These are phyloP conservation scores for Bombus consobrinus DNA, from an alignment of 1,140 invertebrate species.

Conservation along the genomic window DNA sequence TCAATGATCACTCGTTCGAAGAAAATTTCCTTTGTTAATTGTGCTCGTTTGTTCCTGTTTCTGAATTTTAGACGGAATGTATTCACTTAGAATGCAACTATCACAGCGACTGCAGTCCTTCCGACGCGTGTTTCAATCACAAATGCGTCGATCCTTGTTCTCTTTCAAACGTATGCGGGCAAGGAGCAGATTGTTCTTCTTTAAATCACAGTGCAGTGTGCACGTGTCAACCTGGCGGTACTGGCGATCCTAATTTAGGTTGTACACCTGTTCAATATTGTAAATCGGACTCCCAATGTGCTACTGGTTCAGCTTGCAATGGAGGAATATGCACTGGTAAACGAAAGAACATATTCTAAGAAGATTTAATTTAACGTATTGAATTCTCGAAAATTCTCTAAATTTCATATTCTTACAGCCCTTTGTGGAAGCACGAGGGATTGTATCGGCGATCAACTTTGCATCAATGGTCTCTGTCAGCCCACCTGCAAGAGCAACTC, in stretches of 20 bases:
- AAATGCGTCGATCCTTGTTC: constrained; percentile 92
- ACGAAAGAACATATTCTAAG: constrained; percentile 39
- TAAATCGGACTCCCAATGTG: constrained; percentile 89
- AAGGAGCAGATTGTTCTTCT: constrained; percentile 88
- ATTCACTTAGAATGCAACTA: constrained; percentile 90
- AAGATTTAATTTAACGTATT: neutral
- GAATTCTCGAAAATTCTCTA: neutral
- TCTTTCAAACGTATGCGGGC: constrained; percentile 91
- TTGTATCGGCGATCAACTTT: constrained; percentile 91
- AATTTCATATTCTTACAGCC: constrained; percentile 77
- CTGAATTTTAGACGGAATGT: constrained; percentile 84
- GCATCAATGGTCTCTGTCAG: constrained; percentile 90
- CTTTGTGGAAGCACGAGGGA: constrained; percentile 90
- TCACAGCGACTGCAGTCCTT: constrained; percentile 88
- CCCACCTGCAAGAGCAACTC: constrained; percentile 90
- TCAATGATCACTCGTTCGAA: too few species aligned
- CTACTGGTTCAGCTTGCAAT: constrained; percentile 90
- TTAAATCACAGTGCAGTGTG: constrained; percentile 91
- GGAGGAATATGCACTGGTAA: constrained; percentile 91
- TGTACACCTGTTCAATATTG: constrained; percentile 92
- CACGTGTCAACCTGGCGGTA: constrained; percentile 90
- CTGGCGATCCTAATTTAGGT: constrained; percentile 92
- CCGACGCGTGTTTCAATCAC: constrained; percentile 90
- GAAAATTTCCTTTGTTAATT: neutral
- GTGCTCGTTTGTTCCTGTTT: neutral